These are phyloP conservation scores for Macroglossus sobrinus DNA, from an alignment of 2,113 vertebrate species.

Conservation along the genomic window DNA sequence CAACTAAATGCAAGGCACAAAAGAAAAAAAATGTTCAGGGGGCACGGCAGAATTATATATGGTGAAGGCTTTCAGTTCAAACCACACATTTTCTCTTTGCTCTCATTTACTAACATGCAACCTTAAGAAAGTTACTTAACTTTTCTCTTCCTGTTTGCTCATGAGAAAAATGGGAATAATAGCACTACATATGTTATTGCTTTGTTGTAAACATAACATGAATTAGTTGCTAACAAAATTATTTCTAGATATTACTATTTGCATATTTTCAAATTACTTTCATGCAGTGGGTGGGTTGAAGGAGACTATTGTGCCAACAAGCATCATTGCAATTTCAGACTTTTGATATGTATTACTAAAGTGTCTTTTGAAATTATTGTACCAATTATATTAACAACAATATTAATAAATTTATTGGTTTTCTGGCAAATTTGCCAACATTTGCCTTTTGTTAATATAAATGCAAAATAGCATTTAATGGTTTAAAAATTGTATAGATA, in stretches of 20 bases:
- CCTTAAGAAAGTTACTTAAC: background rate
- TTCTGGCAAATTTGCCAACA: background rate
- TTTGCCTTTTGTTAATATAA: constrained; percentile 13
- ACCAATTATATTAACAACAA: constrained; percentile 18
- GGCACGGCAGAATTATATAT: rapidly evolving
- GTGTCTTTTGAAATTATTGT: background rate
- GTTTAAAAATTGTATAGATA: background rate
- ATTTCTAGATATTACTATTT: background rate
- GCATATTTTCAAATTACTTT: background rate
- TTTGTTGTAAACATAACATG: background rate
- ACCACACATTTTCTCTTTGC: rapidly evolving
- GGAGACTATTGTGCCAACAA: background rate
- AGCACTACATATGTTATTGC: background rate
- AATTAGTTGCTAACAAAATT: background rate
- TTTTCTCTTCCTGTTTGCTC: background rate
- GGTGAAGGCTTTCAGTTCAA: background rate
- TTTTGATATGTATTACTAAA: background rate
- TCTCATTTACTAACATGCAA: background rate
- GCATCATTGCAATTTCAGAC: background rate
- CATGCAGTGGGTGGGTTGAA: background rate
- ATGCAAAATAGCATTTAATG: background rate
- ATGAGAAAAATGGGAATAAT: background rate
- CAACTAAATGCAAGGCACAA: background rate
- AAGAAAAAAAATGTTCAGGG: background rate
- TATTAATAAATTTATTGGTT: background rate